Base-by-base conservation (phyloP, 2,113 vertebrate genomes). In the Salvelinus sp. region DNA sequence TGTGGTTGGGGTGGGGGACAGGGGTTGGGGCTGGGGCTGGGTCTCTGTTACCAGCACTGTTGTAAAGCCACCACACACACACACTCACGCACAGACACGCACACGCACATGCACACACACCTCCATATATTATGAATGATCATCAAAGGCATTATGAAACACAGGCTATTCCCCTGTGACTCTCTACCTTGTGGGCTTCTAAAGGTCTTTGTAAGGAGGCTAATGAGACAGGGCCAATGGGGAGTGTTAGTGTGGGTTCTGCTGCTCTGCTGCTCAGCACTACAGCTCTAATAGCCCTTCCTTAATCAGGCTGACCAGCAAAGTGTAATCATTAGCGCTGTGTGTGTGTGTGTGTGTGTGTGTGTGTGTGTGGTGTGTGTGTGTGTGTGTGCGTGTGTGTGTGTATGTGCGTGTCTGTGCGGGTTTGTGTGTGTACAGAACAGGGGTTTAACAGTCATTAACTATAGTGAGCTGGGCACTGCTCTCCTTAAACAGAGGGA, bases 271-370 rank as follows among this genome's bases (percentile, higher is more conserved):
- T 76, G 77, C 47, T 71, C 60, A 10, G 16, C 50, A 3, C 12
- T 54, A 3, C 66, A 30, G 72, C 78, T 87, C 79, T 82, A 86
- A 83, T 69, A 81, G 76, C 86, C 77, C 70, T 82, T 86, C 76
- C 79, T 86, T 81, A 79, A 62, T 91, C 79, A 83, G 80, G 82
- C 0, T 64, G 81, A 77, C 78, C 78, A 83, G 77, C 79, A 86
- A 90, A 90, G 87, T 89, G 83, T 84, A 89, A 86, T 91, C 86
- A 91, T 91, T 90, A 91, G 84, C 74, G 74, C 70, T 70, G 81
- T 54, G 14, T 14, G 50, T 54, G 50, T 54, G 50, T 54, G 14
- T 54, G 50, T 5, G 50, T 18, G 50, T 18, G 3, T 54, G 50
- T 54, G 48, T 54, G 3, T 54, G 48, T 50, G 48, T 70, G 81